Evolutionary conservation across 2,113 vertebrate species (phyloP).

Genomic region (Turdus rufiventris): DNA sequence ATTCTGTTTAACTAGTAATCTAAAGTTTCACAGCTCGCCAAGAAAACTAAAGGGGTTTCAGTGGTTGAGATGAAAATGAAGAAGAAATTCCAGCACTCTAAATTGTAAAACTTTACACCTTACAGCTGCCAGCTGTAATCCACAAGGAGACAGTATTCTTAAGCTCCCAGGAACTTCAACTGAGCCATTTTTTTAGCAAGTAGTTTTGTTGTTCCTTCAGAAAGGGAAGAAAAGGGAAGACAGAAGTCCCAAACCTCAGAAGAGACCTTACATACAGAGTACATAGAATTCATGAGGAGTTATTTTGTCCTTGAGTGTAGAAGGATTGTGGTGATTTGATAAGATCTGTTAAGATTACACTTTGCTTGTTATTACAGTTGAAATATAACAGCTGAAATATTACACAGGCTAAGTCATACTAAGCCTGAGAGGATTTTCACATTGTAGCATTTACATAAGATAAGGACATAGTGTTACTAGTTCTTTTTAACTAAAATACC

Average conservation of each 20-base stretch:
- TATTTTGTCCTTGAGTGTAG: slow-evolving; percentile 34
- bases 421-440: slow-evolving; percentile 63
- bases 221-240: background rate
- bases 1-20: background rate
- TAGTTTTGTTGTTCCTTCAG: background rate
- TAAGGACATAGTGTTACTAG: slow-evolving; percentile 37
- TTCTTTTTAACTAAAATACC: slow-evolving; percentile 50
- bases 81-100: slow-evolving; percentile 42
- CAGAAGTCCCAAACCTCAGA: background rate
- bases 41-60: slow-evolving; percentile 23
- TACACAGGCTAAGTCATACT: slow-evolving; percentile 40
- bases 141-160: slow-evolving; percentile 20
- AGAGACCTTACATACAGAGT: background rate
- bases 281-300: background rate
- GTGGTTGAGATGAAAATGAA: slow-evolving; percentile 42
- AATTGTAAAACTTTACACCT: slow-evolving; percentile 36
- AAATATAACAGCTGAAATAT: slow-evolving; percentile 50
- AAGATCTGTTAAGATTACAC: slow-evolving; percentile 48
- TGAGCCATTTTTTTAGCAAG: slow-evolving; percentile 17
- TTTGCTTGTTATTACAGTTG: slow-evolving; percentile 49
- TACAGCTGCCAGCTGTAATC: slow-evolving; percentile 43
- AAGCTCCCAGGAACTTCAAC: background rate
- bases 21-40: slow-evolving; percentile 6
- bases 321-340: slow-evolving; percentile 17
- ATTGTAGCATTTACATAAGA: slow-evolving; percentile 43